Percentiles rank a stretch among this genome's conserved stretches.
Conservation (phyloP, 1,140 invertebrate species). For the Nymphalis io region DNA sequence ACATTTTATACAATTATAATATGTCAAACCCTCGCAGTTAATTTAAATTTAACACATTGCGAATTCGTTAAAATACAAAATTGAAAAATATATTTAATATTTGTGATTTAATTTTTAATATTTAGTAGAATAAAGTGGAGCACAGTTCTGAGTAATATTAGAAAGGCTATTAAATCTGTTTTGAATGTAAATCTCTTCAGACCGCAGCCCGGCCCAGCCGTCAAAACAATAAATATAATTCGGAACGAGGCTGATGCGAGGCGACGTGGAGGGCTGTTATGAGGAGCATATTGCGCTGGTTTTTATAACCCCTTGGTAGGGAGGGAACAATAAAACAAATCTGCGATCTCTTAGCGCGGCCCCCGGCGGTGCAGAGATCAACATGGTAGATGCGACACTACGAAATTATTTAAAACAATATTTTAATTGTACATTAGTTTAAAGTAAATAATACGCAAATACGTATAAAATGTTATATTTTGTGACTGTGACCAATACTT, state of each 20-base stretch:
- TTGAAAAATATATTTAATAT: too few relatives aligned
- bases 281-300: constrained; percentile 64
- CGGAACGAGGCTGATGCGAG: constrained; percentile 49
- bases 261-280: constrained; percentile 45
- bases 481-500: too few relatives aligned
- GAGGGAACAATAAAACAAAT: constrained; percentile 54
- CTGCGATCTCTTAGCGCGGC: constrained; percentile 47
- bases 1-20: too few relatives aligned
- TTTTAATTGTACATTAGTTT: neutral
- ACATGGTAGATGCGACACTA: neutral
- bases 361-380: constrained; percentile 41
- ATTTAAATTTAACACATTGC: too few relatives aligned
- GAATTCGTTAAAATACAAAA: too few relatives aligned
- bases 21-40: too few relatives aligned
- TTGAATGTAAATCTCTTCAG: constrained; percentile 8
- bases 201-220: constrained; percentile 23
- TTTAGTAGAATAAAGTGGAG: too few relatives aligned
- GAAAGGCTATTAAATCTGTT: neutral
- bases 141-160: too few relatives aligned
- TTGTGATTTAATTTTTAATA: too few relatives aligned
- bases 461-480: too few relatives aligned
- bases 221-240: constrained; percentile 58
- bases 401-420: neutral
- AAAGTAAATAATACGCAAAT: too few relatives aligned
- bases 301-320: constrained; percentile 46